phyloP scores from a whole-genome alignment of 92 coral and sea anemone genomes.

The Metridium senile region DNA sequence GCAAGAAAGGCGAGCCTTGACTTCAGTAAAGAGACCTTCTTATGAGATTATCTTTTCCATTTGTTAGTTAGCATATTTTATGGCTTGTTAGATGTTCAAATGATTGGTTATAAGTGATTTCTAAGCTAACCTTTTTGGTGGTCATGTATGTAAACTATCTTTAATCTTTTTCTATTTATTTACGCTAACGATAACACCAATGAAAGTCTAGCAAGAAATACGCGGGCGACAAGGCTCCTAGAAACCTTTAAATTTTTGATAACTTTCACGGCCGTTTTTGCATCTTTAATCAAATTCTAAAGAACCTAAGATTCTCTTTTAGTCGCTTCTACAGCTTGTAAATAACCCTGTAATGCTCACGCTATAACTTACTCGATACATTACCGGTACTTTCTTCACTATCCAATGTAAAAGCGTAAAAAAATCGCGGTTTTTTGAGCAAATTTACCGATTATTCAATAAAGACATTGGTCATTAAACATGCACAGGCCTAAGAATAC shows the following conservation, averaged over 20 bases:
- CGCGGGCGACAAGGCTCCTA: slow-evolving; percentile 68
- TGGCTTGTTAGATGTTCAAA: not conserved
- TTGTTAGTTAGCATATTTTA: not conserved
- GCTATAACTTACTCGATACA: not conserved
- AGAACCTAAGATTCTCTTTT: slow-evolving; percentile 46
- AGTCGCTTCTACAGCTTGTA: slow-evolving; percentile 41
- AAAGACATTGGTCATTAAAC: slow-evolving; percentile 49
- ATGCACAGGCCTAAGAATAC: slow-evolving; percentile 28
- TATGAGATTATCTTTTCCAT: not conserved
- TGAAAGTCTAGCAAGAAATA: not conserved
- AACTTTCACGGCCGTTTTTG: slow-evolving; percentile 93
- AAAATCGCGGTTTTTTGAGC: not conserved
- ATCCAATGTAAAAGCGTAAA: not conserved
- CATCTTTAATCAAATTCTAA: slow-evolving; percentile 77
- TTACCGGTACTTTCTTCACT: not conserved
- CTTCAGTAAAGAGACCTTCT: not conserved
- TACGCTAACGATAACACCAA: slow-evolving; percentile 25
- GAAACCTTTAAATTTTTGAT: slow-evolving; percentile 90
- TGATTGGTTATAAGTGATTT: not conserved
- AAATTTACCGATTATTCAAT: slow-evolving; percentile 10
- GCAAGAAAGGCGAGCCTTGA: not conserved
- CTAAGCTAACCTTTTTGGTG: slow-evolving; percentile 9
- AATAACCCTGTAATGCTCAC: slow-evolving; percentile 22
- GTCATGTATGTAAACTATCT: not conserved
- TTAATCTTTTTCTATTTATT: slow-evolving; percentile 16